phyloP scores from a whole-genome alignment of 2,113 vertebrate genomes.

The Marcusenius ussheri region DNA sequence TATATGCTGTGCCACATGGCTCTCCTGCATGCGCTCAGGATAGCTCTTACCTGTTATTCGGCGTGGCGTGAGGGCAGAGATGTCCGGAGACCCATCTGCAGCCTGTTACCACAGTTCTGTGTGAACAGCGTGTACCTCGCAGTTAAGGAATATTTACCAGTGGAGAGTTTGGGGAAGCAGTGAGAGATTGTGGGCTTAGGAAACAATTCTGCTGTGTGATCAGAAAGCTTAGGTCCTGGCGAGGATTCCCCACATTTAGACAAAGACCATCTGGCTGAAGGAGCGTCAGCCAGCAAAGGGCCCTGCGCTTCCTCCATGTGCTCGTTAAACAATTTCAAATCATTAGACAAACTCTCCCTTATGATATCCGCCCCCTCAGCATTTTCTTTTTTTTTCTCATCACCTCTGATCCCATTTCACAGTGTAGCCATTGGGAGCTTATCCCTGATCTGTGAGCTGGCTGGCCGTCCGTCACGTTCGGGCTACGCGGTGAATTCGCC shows the following conservation, averaged over 20 bases:
- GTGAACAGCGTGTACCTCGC: background rate
- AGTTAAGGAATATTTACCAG: constrained; percentile 1
- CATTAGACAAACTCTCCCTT: constrained; percentile 40
- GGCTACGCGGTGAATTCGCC: background rate
- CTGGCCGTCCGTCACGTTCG: constrained; percentile 33
- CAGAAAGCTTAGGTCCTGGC: constrained; percentile 19
- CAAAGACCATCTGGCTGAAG: constrained; percentile 23
- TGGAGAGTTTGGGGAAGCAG: constrained; percentile 7
- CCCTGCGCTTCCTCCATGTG: constrained; percentile 33
- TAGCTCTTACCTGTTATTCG: background rate
- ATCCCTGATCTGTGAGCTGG: constrained; percentile 50
- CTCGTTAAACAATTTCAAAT: constrained; percentile 54
- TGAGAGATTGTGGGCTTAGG: constrained; percentile 13
- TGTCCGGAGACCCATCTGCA: background rate
- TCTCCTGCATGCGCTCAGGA: background rate
- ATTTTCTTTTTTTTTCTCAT: constrained; percentile 35
- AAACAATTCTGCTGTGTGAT: constrained; percentile 13
- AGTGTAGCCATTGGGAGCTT: constrained; percentile 50
- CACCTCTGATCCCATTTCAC: constrained; percentile 53
- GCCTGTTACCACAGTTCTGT: background rate
- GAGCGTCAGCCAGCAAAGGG: constrained; percentile 22
- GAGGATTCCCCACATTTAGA: constrained; percentile 24
- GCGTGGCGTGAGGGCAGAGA: background rate
- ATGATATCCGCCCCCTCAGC: constrained; percentile 31
- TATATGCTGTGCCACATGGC: background rate